These are phyloP conservation scores for Cydia fagiglandana DNA, from an alignment of 1,140 invertebrate species.

Conservation along the genomic window DNA sequence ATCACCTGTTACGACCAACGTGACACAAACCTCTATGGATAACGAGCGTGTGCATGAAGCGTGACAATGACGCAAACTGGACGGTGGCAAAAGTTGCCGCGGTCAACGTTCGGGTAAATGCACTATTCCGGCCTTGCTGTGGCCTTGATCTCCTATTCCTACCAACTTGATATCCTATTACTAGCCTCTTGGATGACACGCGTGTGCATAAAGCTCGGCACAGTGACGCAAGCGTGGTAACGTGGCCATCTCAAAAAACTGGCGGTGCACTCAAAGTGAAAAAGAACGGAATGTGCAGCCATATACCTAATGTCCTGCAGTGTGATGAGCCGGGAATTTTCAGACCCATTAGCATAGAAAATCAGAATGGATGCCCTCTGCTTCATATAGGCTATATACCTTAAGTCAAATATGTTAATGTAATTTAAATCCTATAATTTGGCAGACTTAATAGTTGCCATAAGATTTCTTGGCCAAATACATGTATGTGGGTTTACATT, in stretches of 20 bases:
- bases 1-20: neutral
- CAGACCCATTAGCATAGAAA: neutral
- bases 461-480: no score
- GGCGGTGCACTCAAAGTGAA: no score
- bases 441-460: no score
- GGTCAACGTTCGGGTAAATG: neutral
- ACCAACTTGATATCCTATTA: no score
- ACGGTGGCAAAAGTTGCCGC: neutral
- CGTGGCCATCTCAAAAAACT: neutral
- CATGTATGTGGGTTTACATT: no score
- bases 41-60: neutral
- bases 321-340: no score
- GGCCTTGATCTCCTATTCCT: slow-evolving; percentile 2
- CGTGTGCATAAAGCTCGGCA: neutral
- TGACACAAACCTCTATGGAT: neutral
- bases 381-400: neutral
- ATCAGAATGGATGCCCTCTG: neutral
- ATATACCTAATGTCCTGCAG: no score
- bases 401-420: no score
- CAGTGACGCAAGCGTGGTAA: neutral
- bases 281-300: no score
- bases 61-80: neutral
- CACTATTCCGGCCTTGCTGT: neutral
- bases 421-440: no score
- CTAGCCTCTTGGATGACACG: neutral